Conservation (phyloP, 35 echinoderm and acorn worm species). For the Hemicentrotus pulcherrimus region DNA sequence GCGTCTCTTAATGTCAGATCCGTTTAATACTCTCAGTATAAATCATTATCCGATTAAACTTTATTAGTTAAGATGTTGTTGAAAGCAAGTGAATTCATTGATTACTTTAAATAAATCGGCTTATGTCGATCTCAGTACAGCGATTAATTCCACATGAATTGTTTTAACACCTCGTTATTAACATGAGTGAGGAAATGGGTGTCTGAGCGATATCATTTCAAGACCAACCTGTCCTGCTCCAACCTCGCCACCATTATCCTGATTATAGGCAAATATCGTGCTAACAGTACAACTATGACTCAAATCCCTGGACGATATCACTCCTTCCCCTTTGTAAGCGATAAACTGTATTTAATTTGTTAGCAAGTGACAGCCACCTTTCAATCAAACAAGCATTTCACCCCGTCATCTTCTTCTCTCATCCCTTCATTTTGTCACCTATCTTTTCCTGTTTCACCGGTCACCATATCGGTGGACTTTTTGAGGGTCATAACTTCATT, state of each 20-base stretch:
- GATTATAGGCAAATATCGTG: not conserved
- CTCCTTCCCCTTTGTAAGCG: not conserved
- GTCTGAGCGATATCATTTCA: not conserved
- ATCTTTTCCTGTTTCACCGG: not conserved
- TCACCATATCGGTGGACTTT: too few species aligned
- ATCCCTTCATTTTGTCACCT: too few species aligned
- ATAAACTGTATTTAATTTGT: not conserved
- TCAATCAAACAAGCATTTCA: not conserved
- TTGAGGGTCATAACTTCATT: too few species aligned
- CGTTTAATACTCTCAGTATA: not conserved
- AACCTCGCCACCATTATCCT: not conserved
- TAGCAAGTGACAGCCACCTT: not conserved
- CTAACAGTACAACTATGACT: not conserved
- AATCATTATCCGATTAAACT: not conserved
- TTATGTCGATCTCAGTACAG: too few species aligned
- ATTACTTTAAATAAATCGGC: too few species aligned
- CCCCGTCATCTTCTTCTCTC: not conserved
- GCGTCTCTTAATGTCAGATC: not conserved
- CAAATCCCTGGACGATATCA: not conserved
- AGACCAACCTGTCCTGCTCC: not conserved
- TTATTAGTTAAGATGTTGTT: too few species aligned
- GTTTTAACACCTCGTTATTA: too few species aligned
- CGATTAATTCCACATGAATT: too few species aligned
- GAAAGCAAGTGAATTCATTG: too few species aligned
- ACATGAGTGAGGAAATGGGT: not conserved